These are phyloP conservation scores for Pelusios castaneus DNA, from an alignment of 2,113 vertebrate genomes.

Conservation along the genomic window DNA sequence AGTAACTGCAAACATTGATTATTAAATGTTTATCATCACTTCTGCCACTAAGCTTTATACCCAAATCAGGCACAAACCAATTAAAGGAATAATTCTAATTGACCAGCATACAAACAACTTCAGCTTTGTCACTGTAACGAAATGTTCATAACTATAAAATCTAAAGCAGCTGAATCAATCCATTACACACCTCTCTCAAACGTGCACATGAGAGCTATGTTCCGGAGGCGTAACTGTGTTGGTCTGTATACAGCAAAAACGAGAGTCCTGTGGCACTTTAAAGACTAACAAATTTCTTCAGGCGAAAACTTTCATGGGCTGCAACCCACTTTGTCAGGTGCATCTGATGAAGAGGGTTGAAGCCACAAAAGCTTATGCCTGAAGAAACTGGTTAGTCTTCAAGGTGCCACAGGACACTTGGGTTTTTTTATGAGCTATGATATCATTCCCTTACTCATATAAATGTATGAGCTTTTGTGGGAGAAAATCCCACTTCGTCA, in stretches of 20 bases:
- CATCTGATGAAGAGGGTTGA: no score
- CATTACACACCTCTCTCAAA: not conserved
- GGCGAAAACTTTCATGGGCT: no score
- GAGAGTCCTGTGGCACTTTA: no score
- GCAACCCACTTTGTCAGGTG: no score
- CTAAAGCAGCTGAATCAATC: fast-evolving
- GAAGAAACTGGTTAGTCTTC: no score
- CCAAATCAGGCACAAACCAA: fast-evolving
- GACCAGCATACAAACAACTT: not conserved
- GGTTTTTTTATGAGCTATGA: not conserved
- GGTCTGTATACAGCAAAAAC: no score
- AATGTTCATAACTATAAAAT: fast-evolving
- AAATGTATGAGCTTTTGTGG: not conserved
- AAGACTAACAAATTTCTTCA: no score
- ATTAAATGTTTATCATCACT: fast-evolving
- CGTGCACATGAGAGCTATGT: not conserved
- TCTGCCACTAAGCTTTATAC: not conserved
- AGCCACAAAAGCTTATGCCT: no score
- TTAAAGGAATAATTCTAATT: fast-evolving
- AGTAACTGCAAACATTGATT: fast-evolving
- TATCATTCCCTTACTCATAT: not conserved
- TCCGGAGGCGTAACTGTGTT: no score
- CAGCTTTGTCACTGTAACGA: not conserved
- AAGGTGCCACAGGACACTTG: no score
- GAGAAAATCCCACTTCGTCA: no score